Evolutionary conservation across 2,113 vertebrate species (phyloP).

Genomic region (Rhinolophus sinicus): DNA sequence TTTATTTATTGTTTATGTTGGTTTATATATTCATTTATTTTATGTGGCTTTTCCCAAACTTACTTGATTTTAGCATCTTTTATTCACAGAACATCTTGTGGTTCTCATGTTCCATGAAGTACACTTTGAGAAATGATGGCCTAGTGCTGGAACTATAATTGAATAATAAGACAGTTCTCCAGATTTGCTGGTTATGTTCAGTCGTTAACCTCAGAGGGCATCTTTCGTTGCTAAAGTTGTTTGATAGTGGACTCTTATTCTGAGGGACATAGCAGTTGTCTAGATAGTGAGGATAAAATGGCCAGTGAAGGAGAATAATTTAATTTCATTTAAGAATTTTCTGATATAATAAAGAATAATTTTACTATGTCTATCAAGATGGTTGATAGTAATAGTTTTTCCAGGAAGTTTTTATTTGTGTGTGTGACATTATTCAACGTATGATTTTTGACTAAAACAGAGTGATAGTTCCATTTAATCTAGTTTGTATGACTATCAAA

Average conservation of each 20-base stretch:
- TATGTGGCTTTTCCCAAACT: background rate
- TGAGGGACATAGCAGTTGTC: background rate
- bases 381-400: background rate
- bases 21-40: background rate
- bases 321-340: background rate
- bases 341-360: background rate
- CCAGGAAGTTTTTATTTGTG: background rate
- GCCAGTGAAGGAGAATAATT: background rate
- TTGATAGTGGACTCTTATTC: background rate
- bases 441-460: background rate
- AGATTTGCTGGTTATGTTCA: background rate
- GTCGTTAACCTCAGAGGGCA: background rate
- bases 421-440: background rate
- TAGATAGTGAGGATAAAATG: constrained; percentile 3
- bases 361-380: background rate
- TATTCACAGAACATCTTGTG: background rate
- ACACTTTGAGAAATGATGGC: background rate
- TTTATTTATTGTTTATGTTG: background rate
- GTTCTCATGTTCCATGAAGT: background rate
- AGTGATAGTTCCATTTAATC: background rate
- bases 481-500: background rate
- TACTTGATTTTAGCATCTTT: background rate
- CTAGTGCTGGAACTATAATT: background rate
- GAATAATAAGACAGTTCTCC: background rate
- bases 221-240: background rate